phyloP scores from a whole-genome alignment of 2,113 vertebrate genomes.

The Myiopsitta monachus region DNA sequence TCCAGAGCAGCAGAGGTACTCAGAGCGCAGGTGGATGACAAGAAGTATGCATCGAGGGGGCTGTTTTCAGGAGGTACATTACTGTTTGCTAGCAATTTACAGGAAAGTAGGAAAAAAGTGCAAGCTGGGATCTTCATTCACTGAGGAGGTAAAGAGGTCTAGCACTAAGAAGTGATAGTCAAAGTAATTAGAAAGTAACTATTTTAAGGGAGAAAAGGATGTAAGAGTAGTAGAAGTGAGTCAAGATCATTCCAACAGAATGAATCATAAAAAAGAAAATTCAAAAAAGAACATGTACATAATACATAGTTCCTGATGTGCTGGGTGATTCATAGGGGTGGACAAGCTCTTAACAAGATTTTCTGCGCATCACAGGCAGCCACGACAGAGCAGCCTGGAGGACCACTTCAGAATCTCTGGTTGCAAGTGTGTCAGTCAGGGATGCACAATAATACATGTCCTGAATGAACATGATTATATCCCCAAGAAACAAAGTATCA shows the following conservation, averaged over 20 bases:
- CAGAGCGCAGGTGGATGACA: neutral
- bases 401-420: neutral
- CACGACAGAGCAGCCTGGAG: neutral
- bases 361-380: neutral
- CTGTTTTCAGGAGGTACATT: neutral
- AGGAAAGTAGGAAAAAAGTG: neutral
- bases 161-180: neutral
- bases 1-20: neutral
- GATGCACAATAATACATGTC: neutral
- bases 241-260: neutral
- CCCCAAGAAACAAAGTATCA: neutral
- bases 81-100: neutral
- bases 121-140: neutral
- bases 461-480: neutral
- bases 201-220: neutral
- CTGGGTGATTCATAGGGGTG: neutral
- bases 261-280: neutral
- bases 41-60: neutral
- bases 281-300: neutral
- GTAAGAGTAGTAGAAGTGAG: neutral
- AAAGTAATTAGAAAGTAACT: neutral
- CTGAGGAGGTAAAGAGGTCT: neutral
- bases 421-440: rapidly evolving
- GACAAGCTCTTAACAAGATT: neutral
- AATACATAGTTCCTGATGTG: neutral